Evolutionary conservation across 2,797 vertebrate genomes (phyloP).

Genomic region (Eremophila alpestris): DNA sequence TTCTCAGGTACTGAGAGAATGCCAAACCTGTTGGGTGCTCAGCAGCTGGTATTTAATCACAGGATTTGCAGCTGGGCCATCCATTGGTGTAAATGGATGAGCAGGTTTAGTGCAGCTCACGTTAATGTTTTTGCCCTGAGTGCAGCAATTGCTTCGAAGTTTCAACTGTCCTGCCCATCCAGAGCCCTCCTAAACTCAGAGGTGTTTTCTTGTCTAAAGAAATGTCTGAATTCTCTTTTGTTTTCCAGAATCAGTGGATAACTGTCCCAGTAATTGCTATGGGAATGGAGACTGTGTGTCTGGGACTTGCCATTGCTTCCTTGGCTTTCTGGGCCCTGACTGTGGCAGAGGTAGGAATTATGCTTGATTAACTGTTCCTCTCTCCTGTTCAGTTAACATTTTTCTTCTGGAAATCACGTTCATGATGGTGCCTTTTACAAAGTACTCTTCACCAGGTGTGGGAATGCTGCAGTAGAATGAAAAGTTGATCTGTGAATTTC

Average conservation of each 20-base stretch:
- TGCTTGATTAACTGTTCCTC: not conserved
- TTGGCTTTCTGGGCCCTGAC: conserved; percentile 94
- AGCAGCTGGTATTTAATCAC: not conserved
- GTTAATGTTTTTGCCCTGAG: not conserved
- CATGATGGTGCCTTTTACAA: not conserved
- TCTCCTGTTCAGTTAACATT: not conserved
- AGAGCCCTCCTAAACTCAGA: not conserved
- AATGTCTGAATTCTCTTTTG: conserved; percentile 4
- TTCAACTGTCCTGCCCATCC: not conserved
- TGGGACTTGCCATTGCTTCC: conserved; percentile 95
- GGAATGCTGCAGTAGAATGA: not conserved
- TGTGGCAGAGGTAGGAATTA: conserved; percentile 90
- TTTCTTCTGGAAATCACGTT: not conserved
- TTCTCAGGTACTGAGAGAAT: not conserved
- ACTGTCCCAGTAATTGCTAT: conserved; percentile 97
- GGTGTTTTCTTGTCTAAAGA: not conserved
- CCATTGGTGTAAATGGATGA: not conserved
- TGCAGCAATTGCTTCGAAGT: not conserved
- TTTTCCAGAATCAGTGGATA: conserved; percentile 90
- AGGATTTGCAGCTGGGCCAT: not conserved
- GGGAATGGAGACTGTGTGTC: conserved; percentile 95
- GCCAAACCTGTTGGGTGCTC: not conserved
- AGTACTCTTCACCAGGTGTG: not conserved
- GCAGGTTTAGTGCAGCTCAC: not conserved
- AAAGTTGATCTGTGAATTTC: not conserved